A percentile compares a stretch with the other conserved stretches of the same genome.
Evolutionary conservation across 2,113 vertebrate species (phyloP).

Genomic region (Nansenia antarctica): DNA sequence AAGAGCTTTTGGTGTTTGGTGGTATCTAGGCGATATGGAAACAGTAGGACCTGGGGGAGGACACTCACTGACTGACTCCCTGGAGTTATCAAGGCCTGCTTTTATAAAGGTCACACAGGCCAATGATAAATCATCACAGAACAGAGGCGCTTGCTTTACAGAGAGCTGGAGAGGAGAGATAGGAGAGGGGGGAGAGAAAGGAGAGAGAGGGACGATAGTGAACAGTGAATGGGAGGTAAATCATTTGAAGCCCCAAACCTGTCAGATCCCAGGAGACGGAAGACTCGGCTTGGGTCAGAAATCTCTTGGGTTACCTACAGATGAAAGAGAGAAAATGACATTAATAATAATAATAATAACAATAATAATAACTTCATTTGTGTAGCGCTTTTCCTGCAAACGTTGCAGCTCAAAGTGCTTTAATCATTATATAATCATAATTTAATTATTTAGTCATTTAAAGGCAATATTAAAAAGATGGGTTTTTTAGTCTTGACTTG

Average conservation of each 20-base stretch:
- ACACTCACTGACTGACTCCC: neutral
- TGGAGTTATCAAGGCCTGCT: neutral
- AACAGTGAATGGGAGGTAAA: neutral
- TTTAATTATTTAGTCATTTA: too few species aligned
- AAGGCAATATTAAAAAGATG: too few species aligned
- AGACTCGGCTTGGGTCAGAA: constrained; percentile 93
- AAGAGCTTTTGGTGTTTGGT: constrained; percentile 21
- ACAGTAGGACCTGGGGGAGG: constrained; percentile 33
- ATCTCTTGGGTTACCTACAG: constrained; percentile 96
- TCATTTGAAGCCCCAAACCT: constrained; percentile 77
- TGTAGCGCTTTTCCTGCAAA: too few species aligned
- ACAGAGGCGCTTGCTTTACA: too few species aligned
- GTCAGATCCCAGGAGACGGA: constrained; percentile 94
- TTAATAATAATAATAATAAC: too few species aligned
- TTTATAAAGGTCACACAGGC: constrained; percentile 5
- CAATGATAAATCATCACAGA: constrained; percentile 10
- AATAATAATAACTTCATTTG: too few species aligned
- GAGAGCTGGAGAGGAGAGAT: neutral
- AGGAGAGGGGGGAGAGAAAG: neutral
- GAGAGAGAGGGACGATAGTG: neutral
- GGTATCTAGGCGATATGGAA: constrained; percentile 47
- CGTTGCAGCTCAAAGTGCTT: too few species aligned
- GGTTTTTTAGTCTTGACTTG: too few species aligned
- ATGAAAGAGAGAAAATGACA: neutral
- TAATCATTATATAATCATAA: too few species aligned